Percentiles rank a stretch among this genome's conserved stretches.
phyloP scores from a whole-genome alignment of 1,140 invertebrate genomes.

The Cyrtorhinus lividipennis region DNA sequence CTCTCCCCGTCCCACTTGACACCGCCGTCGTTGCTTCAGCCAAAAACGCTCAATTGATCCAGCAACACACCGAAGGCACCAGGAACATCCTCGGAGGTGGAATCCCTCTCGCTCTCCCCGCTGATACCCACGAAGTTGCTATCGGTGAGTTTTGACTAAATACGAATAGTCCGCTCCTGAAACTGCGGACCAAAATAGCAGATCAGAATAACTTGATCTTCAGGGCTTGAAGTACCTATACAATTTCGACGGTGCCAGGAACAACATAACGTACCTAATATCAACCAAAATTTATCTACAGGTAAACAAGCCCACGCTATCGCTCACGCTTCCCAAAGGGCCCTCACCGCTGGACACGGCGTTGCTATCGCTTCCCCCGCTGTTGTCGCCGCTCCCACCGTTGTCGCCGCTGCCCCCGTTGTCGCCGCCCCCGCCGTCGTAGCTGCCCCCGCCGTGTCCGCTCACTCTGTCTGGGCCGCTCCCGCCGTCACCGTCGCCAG shows the following conservation, averaged over 20 bases:
- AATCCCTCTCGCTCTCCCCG: slow-evolving; percentile 30
- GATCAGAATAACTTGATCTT: too few species aligned
- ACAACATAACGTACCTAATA: too few species aligned
- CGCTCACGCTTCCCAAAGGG: slow-evolving; percentile 19
- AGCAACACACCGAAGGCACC: slow-evolving; percentile 3
- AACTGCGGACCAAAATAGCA: too few species aligned
- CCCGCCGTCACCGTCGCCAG: background rate
- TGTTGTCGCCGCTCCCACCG: background rate
- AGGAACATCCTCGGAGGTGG: slow-evolving; percentile 17
- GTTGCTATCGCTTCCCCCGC: background rate
- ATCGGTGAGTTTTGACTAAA: too few species aligned
- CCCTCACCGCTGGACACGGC: slow-evolving; percentile 26
- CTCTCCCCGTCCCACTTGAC: slow-evolving; percentile 4
- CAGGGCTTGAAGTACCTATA: too few species aligned
- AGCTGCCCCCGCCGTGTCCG: slow-evolving; percentile 6
- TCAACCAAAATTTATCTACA: background rate
- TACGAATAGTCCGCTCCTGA: too few species aligned
- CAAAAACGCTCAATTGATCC: slow-evolving; percentile 9
- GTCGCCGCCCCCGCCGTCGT: slow-evolving; percentile 11
- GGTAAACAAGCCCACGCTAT: slow-evolving; percentile 32
- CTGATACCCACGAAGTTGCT: slow-evolving; percentile 37
- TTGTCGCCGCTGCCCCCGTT: background rate
- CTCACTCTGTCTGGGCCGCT: background rate
- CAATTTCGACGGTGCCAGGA: too few species aligned
- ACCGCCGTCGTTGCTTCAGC: background rate